Evolutionary conservation across 2,888 invertebrate genomes (phyloP).

Genomic region (Cancer borealis): DNA sequence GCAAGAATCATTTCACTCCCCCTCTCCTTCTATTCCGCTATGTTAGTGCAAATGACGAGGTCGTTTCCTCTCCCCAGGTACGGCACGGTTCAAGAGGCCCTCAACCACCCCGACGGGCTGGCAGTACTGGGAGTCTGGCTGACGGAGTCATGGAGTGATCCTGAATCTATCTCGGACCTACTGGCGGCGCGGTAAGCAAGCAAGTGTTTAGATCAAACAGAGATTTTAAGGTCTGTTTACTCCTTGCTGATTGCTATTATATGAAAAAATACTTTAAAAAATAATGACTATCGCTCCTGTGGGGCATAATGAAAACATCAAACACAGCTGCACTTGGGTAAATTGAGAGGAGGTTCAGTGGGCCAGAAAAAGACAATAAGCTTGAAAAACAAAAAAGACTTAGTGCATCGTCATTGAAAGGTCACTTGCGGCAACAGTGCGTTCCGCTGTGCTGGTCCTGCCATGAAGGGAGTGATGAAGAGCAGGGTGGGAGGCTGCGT

Average conservation of each 20-base stretch:
- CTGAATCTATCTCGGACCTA: not conserved
- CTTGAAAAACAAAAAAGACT: not conserved
- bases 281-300: not conserved
- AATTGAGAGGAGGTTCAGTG: not conserved
- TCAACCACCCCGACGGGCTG: conserved; percentile 51
- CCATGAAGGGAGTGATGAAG: not conserved
- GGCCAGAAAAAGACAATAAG: not conserved
- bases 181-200: not conserved
- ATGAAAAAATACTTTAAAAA: not conserved
- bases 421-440: not conserved
- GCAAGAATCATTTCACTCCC: not conserved
- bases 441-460: not conserved
- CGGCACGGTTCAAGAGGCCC: conserved; percentile 45
- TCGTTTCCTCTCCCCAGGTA: conserved; percentile 26
- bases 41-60: not conserved
- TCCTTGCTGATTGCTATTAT: not conserved
- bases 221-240: not conserved
- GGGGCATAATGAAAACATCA: not conserved
- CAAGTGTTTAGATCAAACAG: not conserved
- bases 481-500: not conserved
- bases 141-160: conserved; percentile 6
- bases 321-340: not conserved
- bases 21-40: not conserved
- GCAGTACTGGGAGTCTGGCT: conserved; percentile 64
- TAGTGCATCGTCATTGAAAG: not conserved